These are phyloP conservation scores for Galago senegalensis DNA, from an alignment of 2,797 vertebrate genomes.

Conservation along the genomic window DNA sequence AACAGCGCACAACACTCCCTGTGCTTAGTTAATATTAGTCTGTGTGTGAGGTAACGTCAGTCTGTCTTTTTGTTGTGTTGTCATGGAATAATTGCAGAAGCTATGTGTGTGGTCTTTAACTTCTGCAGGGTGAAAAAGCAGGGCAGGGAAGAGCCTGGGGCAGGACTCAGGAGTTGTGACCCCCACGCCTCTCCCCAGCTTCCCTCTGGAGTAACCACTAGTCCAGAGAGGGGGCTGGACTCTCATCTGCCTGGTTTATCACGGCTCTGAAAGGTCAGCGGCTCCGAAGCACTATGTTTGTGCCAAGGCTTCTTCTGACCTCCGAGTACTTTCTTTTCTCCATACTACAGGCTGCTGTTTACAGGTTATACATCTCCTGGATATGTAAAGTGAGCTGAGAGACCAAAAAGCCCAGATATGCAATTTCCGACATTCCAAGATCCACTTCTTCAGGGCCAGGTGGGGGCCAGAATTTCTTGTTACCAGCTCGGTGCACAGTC, in stretches of 20 bases:
- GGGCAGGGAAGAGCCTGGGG: neutral
- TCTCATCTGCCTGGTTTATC: neutral
- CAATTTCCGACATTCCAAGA: neutral
- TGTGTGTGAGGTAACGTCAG: neutral
- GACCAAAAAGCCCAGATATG: neutral
- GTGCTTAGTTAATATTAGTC: neutral
- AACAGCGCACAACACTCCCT: neutral
- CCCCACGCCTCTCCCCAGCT: neutral
- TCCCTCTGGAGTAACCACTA: neutral
- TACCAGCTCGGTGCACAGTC: neutral
- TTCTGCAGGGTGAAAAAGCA: neutral
- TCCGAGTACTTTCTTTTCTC: neutral
- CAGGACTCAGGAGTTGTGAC: neutral
- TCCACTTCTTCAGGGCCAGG: neutral
- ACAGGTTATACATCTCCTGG: neutral
- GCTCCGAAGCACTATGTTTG: neutral
- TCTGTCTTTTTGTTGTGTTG: too few relatives aligned
- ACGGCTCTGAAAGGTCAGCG: neutral
- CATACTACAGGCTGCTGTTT: neutral
- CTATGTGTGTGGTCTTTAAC: neutral
- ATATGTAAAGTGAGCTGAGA: neutral
- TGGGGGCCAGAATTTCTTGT: neutral
- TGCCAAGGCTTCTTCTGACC: neutral
- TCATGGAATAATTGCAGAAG: neutral
- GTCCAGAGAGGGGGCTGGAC: neutral